Evolutionary conservation across 2,797 vertebrate species (phyloP).

Genomic region (Vipera latastei): DNA sequence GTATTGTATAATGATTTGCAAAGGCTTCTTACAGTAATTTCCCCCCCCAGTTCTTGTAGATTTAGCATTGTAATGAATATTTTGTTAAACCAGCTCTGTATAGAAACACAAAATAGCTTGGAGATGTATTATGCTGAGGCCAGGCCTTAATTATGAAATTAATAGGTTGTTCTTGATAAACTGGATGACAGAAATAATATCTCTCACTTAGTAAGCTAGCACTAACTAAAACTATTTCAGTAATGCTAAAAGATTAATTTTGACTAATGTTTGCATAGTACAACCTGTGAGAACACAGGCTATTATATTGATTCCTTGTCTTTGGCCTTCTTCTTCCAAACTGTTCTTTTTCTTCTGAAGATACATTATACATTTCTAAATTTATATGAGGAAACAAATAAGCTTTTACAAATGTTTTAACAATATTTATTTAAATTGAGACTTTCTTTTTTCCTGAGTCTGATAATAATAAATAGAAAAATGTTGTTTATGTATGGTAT

Average conservation of each 20-base stretch:
- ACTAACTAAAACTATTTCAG: conserved; percentile 3
- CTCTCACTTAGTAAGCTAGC: background rate
- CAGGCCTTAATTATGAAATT: conserved; percentile 2
- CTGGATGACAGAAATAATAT: background rate
- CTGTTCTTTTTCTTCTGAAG: background rate
- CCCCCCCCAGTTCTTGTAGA: background rate
- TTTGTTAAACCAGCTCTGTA: background rate
- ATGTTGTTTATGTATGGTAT: background rate
- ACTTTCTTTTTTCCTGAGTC: background rate
- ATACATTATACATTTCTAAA: background rate
- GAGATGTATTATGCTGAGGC: background rate
- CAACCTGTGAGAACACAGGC: background rate
- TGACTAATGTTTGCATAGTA: background rate
- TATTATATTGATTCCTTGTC: background rate
- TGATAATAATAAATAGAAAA: conserved; percentile 25
- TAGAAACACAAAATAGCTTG: background rate
- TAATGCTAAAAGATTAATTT: conserved; percentile 1
- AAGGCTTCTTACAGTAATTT: background rate
- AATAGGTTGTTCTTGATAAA: background rate
- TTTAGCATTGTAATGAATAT: background rate
- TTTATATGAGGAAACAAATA: background rate
- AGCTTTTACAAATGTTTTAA: background rate
- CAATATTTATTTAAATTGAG: background rate
- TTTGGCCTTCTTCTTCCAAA: background rate
- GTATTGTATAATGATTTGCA: background rate